Base-by-base conservation (phyloP, 2,797 vertebrate genomes). In the Fistularia commersonii region DNA sequence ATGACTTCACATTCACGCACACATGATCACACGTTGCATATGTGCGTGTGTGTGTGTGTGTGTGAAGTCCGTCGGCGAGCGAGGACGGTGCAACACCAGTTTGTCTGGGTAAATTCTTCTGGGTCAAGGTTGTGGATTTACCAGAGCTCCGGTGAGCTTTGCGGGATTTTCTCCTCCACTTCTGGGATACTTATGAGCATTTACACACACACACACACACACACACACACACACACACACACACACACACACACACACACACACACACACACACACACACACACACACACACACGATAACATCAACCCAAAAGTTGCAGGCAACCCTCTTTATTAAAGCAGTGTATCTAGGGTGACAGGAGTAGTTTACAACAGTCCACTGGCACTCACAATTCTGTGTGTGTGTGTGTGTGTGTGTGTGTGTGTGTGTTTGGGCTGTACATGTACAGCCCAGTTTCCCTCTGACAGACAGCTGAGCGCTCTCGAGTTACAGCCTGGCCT, bases 381-480 rank as follows among this genome's bases (percentile, higher is more conserved):
- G 51, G 45, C 7, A 32, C 8, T 10, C 35, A 31, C 8, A 9
- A 32, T 32, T 51, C 32, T 45, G 42, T 45, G 48, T 57, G 39
- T 57, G 33, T 15, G 38, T 44, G 42, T 45, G 39, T 36, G 39
- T 39, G 33, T 32, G 14, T 43, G 43, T 44, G 41, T 48, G 45
- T 60, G 46, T 54, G 46, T 15, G 42, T 44, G 40, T 72, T 69
- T 69, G 70, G 74, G 57, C 55, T n/a, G n/a, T n/a, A n/a, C n/a
- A n/a, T n/a, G n/a, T n/a, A n/a, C n/a, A n/a, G n/a, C n/a, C 64
- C 64, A 68, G 64, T 73, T 69, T 61, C 66, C 49, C 69, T n/a
- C 51, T 67, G 69, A 75, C 54, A 49, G 66, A 48, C 68, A 8
- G 40, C 48, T 34, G 41, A 9, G 58, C n/a, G 52, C 51, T 54